phyloP scores from a whole-genome alignment of 2,888 invertebrate genomes.

The Uloborus plumipes region DNA sequence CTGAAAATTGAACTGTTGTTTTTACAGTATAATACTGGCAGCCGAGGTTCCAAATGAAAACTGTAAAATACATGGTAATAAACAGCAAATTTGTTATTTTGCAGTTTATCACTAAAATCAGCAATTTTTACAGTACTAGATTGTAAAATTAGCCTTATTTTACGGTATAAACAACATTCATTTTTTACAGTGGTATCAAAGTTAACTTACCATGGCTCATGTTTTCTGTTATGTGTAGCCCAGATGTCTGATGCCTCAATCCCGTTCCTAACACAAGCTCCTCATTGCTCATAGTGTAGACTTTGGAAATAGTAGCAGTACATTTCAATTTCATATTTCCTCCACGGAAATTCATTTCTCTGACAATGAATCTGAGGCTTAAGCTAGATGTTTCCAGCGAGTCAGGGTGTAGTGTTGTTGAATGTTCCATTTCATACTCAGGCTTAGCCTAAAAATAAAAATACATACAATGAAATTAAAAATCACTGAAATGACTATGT shows the following conservation, averaged over 20 bases:
- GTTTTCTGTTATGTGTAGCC: conserved; percentile 61
- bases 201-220: conserved; percentile 65
- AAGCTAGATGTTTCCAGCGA: conserved; percentile 65
- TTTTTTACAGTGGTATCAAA: too few relatives aligned
- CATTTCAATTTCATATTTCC: conserved; percentile 65
- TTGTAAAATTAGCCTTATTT: too few relatives aligned
- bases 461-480: too few relatives aligned
- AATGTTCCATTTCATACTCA: conserved; percentile 63
- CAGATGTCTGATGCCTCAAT: conserved; percentile 44
- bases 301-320: conserved; percentile 61
- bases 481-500: too few relatives aligned
- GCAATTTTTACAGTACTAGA: too few relatives aligned
- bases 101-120: too few relatives aligned
- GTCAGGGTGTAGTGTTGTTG: conserved; percentile 65
- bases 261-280: conserved; percentile 51
- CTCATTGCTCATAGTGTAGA: conserved; percentile 65
- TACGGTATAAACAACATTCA: too few relatives aligned
- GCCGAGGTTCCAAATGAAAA: too few relatives aligned
- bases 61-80: too few relatives aligned
- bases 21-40: too few relatives aligned
- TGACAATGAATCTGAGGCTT: conserved; percentile 57
- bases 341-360: conserved; percentile 59
- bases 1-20: too few relatives aligned
- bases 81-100: too few relatives aligned
- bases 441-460: conserved; percentile 46